phyloP scores from a whole-genome alignment of 2,113 vertebrate genomes.

The Zosterops borbonicus region DNA sequence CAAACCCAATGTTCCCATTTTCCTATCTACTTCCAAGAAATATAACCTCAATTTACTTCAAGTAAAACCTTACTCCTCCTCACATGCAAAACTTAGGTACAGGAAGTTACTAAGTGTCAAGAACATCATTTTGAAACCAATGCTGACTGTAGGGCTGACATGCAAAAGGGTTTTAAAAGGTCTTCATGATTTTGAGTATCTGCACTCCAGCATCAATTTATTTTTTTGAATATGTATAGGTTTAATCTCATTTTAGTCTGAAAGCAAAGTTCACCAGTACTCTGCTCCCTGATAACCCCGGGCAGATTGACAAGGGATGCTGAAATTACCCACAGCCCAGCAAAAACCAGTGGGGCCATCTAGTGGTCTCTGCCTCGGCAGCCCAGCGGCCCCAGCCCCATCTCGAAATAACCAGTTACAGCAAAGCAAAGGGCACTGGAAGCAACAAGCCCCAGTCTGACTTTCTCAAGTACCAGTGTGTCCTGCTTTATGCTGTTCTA shows the following conservation, averaged over 20 bases:
- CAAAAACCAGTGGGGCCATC: conserved; percentile 46
- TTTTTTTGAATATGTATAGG: background rate
- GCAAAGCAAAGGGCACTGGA: background rate
- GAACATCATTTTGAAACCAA: background rate
- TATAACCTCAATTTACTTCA: background rate
- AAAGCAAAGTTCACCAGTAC: background rate
- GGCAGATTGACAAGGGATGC: background rate
- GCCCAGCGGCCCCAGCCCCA: background rate
- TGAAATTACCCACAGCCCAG: background rate
- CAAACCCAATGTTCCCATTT: background rate
- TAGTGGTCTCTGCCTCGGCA: conserved; percentile 1
- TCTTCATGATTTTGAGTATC: background rate
- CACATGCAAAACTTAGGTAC: background rate
- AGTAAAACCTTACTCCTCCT: background rate
- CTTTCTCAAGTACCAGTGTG: background rate
- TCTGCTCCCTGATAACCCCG: background rate
- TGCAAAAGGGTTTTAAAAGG: background rate
- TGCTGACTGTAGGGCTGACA: background rate
- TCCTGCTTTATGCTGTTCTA: background rate
- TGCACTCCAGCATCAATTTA: background rate
- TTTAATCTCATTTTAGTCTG: background rate
- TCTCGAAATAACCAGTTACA: background rate
- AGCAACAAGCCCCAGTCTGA: background rate
- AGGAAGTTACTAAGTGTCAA: background rate
- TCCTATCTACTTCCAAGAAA: background rate